phyloP scores from a whole-genome alignment of 2,113 vertebrate species.

The Lanius collurio region DNA sequence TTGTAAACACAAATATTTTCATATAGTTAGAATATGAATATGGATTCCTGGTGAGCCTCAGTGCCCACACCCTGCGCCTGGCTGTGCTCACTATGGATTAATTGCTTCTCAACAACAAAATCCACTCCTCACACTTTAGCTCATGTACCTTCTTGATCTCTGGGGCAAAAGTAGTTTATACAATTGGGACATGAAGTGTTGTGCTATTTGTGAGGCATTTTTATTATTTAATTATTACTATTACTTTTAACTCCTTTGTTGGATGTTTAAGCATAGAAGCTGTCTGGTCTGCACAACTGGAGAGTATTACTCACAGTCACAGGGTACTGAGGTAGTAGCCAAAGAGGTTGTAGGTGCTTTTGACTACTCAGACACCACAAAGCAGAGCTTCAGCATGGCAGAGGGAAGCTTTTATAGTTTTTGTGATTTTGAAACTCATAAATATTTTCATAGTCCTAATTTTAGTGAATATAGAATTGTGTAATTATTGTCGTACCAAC shows the following conservation, averaged over 20 bases:
- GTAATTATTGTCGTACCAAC: not conserved
- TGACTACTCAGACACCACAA: not conserved
- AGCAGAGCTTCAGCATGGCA: not conserved
- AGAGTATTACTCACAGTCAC: not conserved
- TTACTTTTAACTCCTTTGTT: not conserved
- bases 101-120: not conserved
- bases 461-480: not conserved
- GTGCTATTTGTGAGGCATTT: not conserved
- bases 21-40: not conserved
- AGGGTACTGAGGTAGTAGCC: not conserved
- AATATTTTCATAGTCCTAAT: not conserved
- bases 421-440: not conserved
- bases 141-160: not conserved
- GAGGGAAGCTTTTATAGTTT: not conserved
- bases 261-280: not conserved
- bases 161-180: not conserved
- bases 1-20: not conserved
- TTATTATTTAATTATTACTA: not conserved
- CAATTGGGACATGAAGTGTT: not conserved
- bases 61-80: not conserved
- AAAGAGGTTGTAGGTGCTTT: not conserved
- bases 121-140: not conserved
- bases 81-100: not conserved
- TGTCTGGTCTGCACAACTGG: not conserved
- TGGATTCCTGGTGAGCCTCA: not conserved